A percentile compares a stretch with the other conserved stretches of the same genome.
Evolutionary conservation across 2,888 invertebrate genomes (phyloP).

Genomic region (Diplolepis rosae): DNA sequence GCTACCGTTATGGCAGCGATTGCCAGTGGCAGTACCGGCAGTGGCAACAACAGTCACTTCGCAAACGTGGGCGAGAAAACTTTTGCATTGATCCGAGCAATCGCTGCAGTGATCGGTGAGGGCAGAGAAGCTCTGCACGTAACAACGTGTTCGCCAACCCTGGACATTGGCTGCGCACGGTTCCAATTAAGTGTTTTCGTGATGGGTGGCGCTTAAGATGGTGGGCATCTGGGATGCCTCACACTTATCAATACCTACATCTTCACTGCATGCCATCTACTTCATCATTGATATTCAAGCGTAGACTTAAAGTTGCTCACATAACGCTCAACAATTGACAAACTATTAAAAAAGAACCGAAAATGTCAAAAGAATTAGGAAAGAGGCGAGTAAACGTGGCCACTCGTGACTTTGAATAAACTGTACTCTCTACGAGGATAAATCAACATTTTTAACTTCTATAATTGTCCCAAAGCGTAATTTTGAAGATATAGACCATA

Average conservation of each 20-base stretch:
- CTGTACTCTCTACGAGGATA: no score
- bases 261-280: no score
- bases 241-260: conserved; percentile 1
- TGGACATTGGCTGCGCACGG: conserved; percentile 48
- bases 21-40: conserved; percentile 34
- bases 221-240: neutral
- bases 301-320: no score
- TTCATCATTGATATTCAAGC: no score
- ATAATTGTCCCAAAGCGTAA: no score
- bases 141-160: conserved; percentile 51
- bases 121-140: conserved; percentile 33
- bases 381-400: no score
- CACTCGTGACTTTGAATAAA: no score
- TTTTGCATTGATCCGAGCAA: conserved; percentile 38
- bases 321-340: no score
- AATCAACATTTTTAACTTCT: no score
- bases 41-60: conserved; percentile 31
- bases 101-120: conserved; percentile 35
- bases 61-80: conserved; percentile 41
- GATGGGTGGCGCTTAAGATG: conserved; percentile 52
- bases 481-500: no score
- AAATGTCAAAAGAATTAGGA: no score
- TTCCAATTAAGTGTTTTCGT: conserved; percentile 59
- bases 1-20: neutral
- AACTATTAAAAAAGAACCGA: no score